Conservation (phyloP, 2,113 vertebrate species). For the Colaptes auratus region DNA sequence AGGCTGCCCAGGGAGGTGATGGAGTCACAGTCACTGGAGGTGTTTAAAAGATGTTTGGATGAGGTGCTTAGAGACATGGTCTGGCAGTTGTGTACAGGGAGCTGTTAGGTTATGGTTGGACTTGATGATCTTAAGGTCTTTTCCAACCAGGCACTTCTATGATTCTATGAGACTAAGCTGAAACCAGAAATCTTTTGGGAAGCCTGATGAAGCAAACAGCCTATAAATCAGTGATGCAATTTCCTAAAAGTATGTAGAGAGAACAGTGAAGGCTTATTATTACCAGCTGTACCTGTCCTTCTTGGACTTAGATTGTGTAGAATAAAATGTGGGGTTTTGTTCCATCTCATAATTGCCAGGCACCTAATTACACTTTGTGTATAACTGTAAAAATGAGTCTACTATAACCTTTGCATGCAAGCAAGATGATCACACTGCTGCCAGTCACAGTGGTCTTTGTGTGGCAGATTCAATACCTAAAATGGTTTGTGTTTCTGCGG, state of each 20-base stretch:
- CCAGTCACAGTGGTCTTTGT: not conserved
- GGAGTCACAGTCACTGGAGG: too few species aligned
- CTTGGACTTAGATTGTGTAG: not conserved
- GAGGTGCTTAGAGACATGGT: too few species aligned
- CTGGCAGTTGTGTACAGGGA: too few species aligned
- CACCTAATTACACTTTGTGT: not conserved
- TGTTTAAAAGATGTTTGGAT: too few species aligned
- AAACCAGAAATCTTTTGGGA: not conserved
- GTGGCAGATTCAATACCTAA: not conserved
- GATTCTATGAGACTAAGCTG: not conserved
- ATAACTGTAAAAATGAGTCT: conserved; percentile 21
- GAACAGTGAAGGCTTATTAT: not conserved
- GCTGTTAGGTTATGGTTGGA: too few species aligned
- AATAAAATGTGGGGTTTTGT: not conserved
- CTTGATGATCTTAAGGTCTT: too few species aligned
- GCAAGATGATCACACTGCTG: not conserved
- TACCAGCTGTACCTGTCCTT: not conserved
- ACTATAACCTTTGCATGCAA: not conserved
- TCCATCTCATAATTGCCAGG: not conserved
- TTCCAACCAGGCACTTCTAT: too few species aligned
- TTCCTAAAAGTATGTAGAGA: not conserved
- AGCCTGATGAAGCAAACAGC: not conserved
- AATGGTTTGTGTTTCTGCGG: not conserved
- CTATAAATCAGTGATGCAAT: not conserved
- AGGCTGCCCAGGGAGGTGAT: too few species aligned